A percentile compares a stretch with the other conserved stretches of the same genome.
phyloP scores from a whole-genome alignment of 2,113 vertebrate species.

The Pygoscelis antarcticus region DNA sequence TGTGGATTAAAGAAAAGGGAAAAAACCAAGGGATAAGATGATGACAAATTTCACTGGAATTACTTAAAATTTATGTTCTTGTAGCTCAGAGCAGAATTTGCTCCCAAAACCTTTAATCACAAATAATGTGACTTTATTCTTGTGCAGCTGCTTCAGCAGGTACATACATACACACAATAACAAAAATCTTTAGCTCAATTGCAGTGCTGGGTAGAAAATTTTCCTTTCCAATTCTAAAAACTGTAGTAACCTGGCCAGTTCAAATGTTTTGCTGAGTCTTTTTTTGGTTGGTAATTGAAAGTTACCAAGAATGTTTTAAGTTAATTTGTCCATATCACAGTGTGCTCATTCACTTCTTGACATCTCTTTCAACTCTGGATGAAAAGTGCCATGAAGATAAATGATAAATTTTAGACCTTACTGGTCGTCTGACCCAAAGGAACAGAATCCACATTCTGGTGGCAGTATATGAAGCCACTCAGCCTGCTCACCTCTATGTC shows the following conservation, averaged over 20 bases:
- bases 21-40: not conserved
- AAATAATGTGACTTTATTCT: not conserved
- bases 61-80: not conserved
- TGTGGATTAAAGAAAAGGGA: not conserved
- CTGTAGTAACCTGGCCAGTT: not conserved
- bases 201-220: not conserved
- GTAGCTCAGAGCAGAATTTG: not conserved
- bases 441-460: not conserved
- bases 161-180: not conserved
- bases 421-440: not conserved
- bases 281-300: not conserved
- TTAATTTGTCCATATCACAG: not conserved
- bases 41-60: not conserved
- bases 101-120: not conserved
- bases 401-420: not conserved
- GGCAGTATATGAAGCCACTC: not conserved
- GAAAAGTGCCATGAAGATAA: not conserved
- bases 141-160: not conserved
- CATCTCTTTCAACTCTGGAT: not conserved
- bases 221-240: not conserved
- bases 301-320: not conserved
- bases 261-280: not conserved
- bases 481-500: not conserved
- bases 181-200: not conserved
- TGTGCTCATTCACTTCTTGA: not conserved